A percentile compares a stretch with the other conserved stretches of the same genome.
Conservation (phyloP, 2,797 vertebrate genomes). For the Iguana delicatissima region DNA sequence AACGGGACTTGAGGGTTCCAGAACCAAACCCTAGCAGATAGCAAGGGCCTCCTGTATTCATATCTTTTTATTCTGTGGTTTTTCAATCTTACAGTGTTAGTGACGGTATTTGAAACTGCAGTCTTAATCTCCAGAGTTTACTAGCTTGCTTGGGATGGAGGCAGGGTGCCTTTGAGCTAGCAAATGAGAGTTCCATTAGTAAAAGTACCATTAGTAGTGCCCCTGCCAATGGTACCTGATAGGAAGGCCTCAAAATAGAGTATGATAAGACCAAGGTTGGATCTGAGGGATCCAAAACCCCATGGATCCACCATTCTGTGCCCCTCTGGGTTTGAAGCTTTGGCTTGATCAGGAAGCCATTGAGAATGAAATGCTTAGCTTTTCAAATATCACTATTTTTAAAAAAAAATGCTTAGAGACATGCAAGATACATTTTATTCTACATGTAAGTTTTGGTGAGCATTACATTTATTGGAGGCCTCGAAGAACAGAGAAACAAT, state of each 20-base stretch:
- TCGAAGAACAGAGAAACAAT: too few species aligned
- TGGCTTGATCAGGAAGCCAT: not conserved
- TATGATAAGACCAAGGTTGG: not conserved
- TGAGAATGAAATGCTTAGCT: not conserved
- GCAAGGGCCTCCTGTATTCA: not conserved
- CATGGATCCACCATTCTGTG: not conserved
- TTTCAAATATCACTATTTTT: not conserved
- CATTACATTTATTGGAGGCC: too few species aligned
- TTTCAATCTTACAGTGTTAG: not conserved
- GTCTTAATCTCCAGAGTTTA: not conserved
- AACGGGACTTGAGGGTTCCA: too few species aligned
- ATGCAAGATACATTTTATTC: too few species aligned
- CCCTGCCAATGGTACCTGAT: not conserved
- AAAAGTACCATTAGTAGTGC: not conserved
- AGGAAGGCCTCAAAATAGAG: not conserved
- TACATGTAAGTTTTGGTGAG: too few species aligned
- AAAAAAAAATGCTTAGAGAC: too few species aligned
- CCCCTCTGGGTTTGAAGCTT: not conserved
- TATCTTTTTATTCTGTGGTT: not conserved
- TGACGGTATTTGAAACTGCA: not conserved
- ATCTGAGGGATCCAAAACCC: not conserved
- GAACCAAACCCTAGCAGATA: too few species aligned
- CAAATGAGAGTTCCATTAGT: not conserved
- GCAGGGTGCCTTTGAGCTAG: too few species aligned
- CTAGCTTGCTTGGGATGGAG: too few species aligned